phyloP scores from a whole-genome alignment of 2,888 invertebrate species.

The Drosophila phalerata region DNA sequence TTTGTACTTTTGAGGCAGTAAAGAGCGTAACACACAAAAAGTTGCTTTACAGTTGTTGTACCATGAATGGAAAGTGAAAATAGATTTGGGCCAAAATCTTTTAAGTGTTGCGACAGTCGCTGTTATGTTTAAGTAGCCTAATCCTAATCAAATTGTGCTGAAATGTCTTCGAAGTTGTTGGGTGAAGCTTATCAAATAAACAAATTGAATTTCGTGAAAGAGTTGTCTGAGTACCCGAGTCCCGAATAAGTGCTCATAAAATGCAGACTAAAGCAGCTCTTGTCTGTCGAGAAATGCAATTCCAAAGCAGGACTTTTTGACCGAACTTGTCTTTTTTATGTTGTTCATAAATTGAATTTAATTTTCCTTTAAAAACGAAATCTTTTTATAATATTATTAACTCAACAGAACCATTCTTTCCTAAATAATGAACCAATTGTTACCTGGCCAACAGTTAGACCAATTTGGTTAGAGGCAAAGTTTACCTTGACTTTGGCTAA shows the following conservation, averaged over 20 bases:
- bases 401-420: not conserved
- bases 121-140: constrained; percentile 17
- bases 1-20: constrained; percentile 24
- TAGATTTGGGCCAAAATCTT: constrained; percentile 22
- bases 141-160: constrained; percentile 33
- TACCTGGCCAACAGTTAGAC: constrained; percentile 18
- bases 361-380: not conserved
- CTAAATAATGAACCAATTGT: constrained; percentile 21
- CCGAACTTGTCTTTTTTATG: not conserved
- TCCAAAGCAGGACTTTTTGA: not conserved
- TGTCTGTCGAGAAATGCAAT: not conserved
- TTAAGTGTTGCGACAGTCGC: constrained; percentile 19
- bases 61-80: not conserved
- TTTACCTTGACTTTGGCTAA: constrained; percentile 58
- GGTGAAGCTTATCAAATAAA: constrained; percentile 25
- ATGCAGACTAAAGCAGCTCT: not conserved
- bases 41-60: not conserved
- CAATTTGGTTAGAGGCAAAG: constrained; percentile 27
- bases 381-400: not conserved
- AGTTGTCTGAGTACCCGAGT: constrained; percentile 9
- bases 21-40: not conserved
- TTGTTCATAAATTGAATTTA: constrained; percentile 5
- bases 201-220: constrained; percentile 31
- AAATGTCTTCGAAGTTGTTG: constrained; percentile 8
- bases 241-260: constrained; percentile 15